phyloP scores from a whole-genome alignment of 2,113 vertebrate genomes.

The Phasianus colchicus region DNA sequence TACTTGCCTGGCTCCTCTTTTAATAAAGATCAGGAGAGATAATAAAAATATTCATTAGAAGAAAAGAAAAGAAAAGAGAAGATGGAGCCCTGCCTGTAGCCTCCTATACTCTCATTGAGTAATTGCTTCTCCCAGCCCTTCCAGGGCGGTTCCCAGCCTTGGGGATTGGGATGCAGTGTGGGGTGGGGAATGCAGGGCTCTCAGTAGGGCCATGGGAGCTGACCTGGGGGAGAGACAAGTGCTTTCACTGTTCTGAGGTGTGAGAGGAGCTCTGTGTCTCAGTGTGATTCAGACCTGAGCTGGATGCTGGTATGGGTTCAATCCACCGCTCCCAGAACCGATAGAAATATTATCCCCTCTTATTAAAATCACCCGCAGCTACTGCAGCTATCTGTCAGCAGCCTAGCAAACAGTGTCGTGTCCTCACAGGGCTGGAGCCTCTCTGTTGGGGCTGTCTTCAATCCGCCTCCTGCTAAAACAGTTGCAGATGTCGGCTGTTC shows the following conservation, averaged over 20 bases:
- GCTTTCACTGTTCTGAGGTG: not conserved
- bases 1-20: conserved; percentile 28
- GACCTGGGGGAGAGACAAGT: not conserved
- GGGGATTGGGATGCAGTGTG: not conserved
- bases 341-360: conserved; percentile 63
- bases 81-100: not conserved
- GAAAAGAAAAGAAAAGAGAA: not conserved
- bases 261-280: conserved; percentile 38
- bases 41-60: conserved; percentile 53
- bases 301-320: conserved; percentile 42
- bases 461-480: not conserved
- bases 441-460: conserved; percentile 42
- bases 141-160: fast-evolving
- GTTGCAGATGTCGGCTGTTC: conserved; percentile 45
- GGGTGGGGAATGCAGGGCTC: not conserved
- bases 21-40: conserved; percentile 59
- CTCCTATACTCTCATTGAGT: not conserved
- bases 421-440: not conserved
- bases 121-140: not conserved
- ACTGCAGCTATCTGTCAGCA: conserved; percentile 59
- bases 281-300: conserved; percentile 33
- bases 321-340: conserved; percentile 47
- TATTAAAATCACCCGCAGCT: conserved; percentile 67
- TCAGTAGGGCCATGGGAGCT: not conserved
- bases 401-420: not conserved